These are phyloP conservation scores for Limonius californicus DNA, from an alignment of 1,140 invertebrate genomes.

Conservation along the genomic window DNA sequence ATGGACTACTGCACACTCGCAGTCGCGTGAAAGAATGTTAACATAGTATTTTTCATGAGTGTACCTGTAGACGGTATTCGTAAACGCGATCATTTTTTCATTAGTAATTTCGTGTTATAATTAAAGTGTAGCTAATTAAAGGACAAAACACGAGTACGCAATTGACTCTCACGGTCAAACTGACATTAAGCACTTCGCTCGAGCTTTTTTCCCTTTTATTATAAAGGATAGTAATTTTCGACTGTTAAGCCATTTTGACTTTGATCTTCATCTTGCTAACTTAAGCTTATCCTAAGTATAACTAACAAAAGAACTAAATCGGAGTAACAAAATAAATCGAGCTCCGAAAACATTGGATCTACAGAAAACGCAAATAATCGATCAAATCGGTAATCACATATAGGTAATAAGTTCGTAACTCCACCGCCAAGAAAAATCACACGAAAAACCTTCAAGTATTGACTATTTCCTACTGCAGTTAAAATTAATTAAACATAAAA, in stretches of 20 bases:
- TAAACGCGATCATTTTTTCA: constrained; percentile 25
- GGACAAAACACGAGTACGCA: constrained; percentile 14
- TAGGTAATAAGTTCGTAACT: too few relatives aligned
- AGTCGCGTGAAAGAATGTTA: constrained; percentile 25
- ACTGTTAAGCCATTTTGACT: constrained; percentile 3
- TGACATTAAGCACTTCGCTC: constrained; percentile 4
- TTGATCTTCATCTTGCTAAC: too few relatives aligned
- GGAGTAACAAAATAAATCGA: too few relatives aligned
- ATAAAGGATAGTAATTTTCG: neutral
- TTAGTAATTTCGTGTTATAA: constrained; percentile 20
- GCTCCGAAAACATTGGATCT: too few relatives aligned
- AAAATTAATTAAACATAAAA: too few relatives aligned
- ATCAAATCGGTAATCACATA: too few relatives aligned
- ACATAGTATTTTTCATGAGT: constrained; percentile 21
- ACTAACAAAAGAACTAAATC: too few relatives aligned
- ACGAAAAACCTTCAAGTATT: too few relatives aligned
- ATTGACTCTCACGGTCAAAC: constrained; percentile 14
- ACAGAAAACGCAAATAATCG: too few relatives aligned
- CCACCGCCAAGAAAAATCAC: too few relatives aligned
- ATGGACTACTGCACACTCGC: constrained; percentile 14
- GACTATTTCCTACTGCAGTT: too few relatives aligned
- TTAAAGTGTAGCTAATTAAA: constrained; percentile 15
- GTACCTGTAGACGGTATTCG: constrained; percentile 21
- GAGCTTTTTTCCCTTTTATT: neutral
- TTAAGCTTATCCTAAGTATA: too few relatives aligned